Evolutionary conservation across 2,113 vertebrate species (phyloP), one percentile per base, ranked within the genome.

Genomic region (Percina caprodes): DNA sequence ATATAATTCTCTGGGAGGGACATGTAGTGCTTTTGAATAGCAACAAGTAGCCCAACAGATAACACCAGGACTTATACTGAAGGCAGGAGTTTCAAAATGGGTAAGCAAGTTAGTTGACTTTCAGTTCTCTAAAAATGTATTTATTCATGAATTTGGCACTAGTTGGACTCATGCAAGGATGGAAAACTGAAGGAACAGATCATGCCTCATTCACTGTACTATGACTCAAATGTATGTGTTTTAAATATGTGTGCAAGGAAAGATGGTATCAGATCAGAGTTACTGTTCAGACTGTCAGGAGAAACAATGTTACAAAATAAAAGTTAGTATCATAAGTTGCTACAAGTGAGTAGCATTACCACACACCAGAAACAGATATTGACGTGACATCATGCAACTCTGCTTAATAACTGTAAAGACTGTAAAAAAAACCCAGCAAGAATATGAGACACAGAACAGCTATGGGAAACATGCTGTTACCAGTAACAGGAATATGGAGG

Each of bases 171-270:
- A 15, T 69, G 60, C 9, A 60, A 35, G 24, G 51, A 49, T 24
- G 6, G 13, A 54, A 72, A 77, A 72, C 4, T 15, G 51, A 73
- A 62, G 23, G 35, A 86, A 77, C 18, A 67, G 56, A 35, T 68
- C 61, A 90, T 88, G 84, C 86, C 77, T 66, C 4, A 58, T 54
- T 84, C 24, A 82, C 76, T 73, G 72, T 42, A 69, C 70, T 77
- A 63, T 68, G 56, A 81, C 26, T 83, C 2, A 0, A 65, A 77
- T 39, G 11, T 21, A n/a, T 48, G 13, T 0, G 11, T 48, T 84
- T 63, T 33, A 74, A 54, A 45, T 51, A n/a, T 60, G 0, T 35
- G 19, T 54, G 2, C 49, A 51, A 58, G 2, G 23, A 54, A 54
- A 77, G 19, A 69, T 60, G 52, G 30, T 26, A 54, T 19, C 19